Evolutionary conservation across 1,140 invertebrate species (phyloP).

Genomic region (Idris sp.): DNA sequence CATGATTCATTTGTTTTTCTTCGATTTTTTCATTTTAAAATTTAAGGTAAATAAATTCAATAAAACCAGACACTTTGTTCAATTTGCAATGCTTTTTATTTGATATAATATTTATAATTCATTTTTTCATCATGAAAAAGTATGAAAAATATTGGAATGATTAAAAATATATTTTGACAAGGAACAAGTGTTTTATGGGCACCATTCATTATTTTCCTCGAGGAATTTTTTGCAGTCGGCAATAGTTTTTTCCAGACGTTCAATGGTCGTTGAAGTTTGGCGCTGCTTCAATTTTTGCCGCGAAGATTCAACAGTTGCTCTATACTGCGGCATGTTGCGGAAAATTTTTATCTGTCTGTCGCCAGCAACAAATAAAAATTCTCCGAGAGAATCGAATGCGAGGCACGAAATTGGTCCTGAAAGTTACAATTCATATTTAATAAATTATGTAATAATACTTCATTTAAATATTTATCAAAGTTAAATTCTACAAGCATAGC

Average conservation of each 20-base stretch:
- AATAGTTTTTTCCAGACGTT: conserved; percentile 85
- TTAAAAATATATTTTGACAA: conserved; percentile 16
- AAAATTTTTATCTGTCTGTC: conserved; percentile 88
- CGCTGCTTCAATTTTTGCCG: conserved; percentile 81
- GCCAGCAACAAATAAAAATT: conserved; percentile 86
- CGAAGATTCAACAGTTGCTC: conserved; percentile 83
- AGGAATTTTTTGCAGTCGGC: conserved; percentile 81
- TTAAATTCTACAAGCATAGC: too few relatives aligned
- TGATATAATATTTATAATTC: conserved; percentile 21
- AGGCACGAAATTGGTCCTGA: conserved; percentile 84
- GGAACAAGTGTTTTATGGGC: conserved; percentile 51
- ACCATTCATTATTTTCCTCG: conserved; percentile 75
- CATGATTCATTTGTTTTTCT: too few relatives aligned
- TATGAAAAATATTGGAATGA: conserved; percentile 46
- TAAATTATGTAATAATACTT: too few relatives aligned
- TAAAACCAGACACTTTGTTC: too few relatives aligned
- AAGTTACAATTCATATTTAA: too few relatives aligned
- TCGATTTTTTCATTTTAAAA: too few relatives aligned
- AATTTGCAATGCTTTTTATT: too few relatives aligned
- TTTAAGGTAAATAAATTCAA: too few relatives aligned
- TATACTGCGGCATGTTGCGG: conserved; percentile 88
- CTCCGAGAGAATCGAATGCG: conserved; percentile 85
- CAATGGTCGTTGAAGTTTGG: conserved; percentile 84
- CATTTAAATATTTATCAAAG: too few relatives aligned
- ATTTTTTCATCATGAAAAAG: conserved; percentile 53